Evolutionary conservation across 2,888 invertebrate species (phyloP), one percentile per base, ranked within the genome.

Genomic region (Leptarthrus brevirostris): DNA sequence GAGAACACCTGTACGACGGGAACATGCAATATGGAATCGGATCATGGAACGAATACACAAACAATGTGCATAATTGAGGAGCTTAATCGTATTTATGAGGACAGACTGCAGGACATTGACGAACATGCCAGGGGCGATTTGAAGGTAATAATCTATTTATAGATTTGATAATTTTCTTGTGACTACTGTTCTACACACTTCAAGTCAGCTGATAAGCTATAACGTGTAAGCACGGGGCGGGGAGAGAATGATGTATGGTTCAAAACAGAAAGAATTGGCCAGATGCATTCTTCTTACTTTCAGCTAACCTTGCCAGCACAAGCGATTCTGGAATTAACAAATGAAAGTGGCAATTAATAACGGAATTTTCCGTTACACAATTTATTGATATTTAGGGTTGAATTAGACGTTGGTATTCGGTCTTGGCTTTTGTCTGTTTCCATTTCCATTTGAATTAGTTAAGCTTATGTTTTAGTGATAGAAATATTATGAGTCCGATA

Each of bases 21-120:
- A 3, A 18, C 58, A 10, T 30, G n/a, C 14, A 18, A 30, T 30
- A 12, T 58, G 10, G 18, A 36, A 12, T 12, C 14, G 24, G 6
- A 44, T 24, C 8, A 4, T 12, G 40, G 12, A 18, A 0, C 18
- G 12, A 64, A 24, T 3, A 24, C 44, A 4, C 44, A 44, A 20
- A 40, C 64, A 24, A 44, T 44, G 18, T 36, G 30, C 40, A 71
- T 71, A 5, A 12, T 71, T 69, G 83, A 86, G 56, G 87, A 91
- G 74, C 89, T 92, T 77, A 90, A 89, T 80, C 82, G 84, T 71
- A 85, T 90, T 0, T 92, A 91, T 80, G 88, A 90, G 77, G 85
- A 87, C 44, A 87, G 89, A 75, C 85, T 92, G 82, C 84, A 86
- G 36, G 83, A 87, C 64, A 86, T 92, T 52, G 90, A 90, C 72